These are phyloP conservation scores for Drosophila dunni DNA, from an alignment of 1,140 invertebrate species.

Conservation along the genomic window DNA sequence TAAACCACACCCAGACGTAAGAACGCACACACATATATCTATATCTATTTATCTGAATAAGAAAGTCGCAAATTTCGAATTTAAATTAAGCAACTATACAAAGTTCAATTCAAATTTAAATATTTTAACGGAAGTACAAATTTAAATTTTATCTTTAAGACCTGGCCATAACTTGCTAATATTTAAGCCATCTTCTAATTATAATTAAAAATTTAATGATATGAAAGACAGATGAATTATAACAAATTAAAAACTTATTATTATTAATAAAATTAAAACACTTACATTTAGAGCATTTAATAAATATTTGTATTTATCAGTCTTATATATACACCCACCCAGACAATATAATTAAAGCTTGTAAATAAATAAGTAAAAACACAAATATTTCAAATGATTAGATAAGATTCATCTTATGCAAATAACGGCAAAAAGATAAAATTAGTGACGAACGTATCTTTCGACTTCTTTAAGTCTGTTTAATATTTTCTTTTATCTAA, in stretches of 20 bases:
- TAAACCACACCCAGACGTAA: conserved; percentile 29
- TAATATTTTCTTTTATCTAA: not conserved
- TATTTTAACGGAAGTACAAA: no score
- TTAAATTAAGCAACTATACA: not conserved
- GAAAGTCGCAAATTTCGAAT: conserved; percentile 8
- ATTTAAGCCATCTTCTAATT: no score
- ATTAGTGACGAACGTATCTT: not conserved
- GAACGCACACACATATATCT: not conserved
- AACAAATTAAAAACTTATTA: not conserved
- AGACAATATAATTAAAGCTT: conserved; percentile 11
- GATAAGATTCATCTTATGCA: conserved; percentile 39
- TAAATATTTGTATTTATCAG: not conserved
- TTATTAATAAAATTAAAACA: not conserved
- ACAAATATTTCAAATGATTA: conserved; percentile 44
- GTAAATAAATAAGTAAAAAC: conserved; percentile 42
- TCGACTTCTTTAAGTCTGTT: not conserved
- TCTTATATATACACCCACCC: not conserved
- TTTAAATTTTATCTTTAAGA: no score
- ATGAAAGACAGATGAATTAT: no score
- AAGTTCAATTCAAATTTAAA: no score
- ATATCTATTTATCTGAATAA: not conserved
- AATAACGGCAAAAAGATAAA: conserved; percentile 43
- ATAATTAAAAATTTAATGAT: no score
- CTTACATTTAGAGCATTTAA: not conserved
- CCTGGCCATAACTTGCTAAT: no score